A percentile compares a stretch with the other conserved stretches of the same genome.
Conservation (phyloP, 2,888 invertebrate species). For the Lepidonotus clava region DNA sequence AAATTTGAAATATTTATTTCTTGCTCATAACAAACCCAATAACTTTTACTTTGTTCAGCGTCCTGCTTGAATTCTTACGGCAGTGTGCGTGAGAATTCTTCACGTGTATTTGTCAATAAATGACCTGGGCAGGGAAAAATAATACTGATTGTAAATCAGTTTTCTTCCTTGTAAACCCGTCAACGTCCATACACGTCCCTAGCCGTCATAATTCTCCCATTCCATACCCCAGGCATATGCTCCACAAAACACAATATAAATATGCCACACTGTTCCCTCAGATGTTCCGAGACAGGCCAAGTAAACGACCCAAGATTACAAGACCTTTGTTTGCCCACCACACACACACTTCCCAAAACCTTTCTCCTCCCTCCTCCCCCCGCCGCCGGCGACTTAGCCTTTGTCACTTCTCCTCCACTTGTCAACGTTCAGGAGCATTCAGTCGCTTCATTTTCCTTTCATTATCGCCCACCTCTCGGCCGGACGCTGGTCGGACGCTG, state of each 20-base stretch:
- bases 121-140: too few species aligned
- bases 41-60: too few species aligned
- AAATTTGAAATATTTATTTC: too few species aligned
- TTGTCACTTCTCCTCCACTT: slow-evolving; percentile 33
- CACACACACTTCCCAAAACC: background rate
- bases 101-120: too few species aligned
- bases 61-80: too few species aligned
- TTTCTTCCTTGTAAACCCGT: too few species aligned
- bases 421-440: background rate
- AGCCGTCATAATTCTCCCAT: too few species aligned
- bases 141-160: too few species aligned
- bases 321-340: background rate
- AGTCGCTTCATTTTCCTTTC: slow-evolving; percentile 25
- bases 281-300: background rate
- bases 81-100: too few species aligned
- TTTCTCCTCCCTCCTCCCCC: background rate
- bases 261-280: background rate
- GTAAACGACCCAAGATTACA: background rate
- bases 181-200: too few species aligned
- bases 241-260: slow-evolving; percentile 1
- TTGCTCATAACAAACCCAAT: too few species aligned
- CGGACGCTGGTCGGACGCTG: background rate
- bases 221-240: too few species aligned
- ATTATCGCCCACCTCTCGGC: slow-evolving; percentile 13
- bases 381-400: slow-evolving; percentile 16